A percentile compares a stretch with the other conserved stretches of the same genome.
Conservation (phyloP, 2,797 vertebrate genomes). For the Urocyon cinereoargenteus region DNA sequence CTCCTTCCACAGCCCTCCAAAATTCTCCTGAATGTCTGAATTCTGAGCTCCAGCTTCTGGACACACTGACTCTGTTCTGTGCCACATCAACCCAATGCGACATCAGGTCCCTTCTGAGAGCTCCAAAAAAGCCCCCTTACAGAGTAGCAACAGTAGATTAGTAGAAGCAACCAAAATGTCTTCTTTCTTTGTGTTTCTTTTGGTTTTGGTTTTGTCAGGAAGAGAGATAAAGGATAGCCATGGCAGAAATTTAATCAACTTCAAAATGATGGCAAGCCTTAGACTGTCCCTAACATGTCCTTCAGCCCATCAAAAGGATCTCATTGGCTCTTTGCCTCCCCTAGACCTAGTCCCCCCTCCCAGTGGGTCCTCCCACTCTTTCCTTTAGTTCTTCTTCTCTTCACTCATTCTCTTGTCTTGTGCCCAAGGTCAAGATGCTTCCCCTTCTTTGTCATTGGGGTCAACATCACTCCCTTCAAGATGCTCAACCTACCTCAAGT, state of each 20-base stretch:
- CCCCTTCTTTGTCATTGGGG: background rate
- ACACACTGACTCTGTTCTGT: background rate
- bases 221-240: background rate
- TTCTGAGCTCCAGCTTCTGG: background rate
- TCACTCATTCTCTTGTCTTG: background rate
- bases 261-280: background rate
- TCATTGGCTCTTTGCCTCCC: background rate
- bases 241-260: background rate
- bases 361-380: background rate
- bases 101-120: background rate
- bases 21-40: background rate
- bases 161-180: background rate
- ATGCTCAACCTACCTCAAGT: background rate
- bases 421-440: background rate
- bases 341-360: background rate
- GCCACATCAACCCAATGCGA: background rate
- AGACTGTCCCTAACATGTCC: background rate
- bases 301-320: rapidly evolving
- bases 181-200: background rate
- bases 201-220: background rate
- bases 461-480: background rate
- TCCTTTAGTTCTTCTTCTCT: background rate
- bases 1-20: background rate
- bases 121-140: background rate
- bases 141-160: background rate